Percentiles rank a stretch among this genome's conserved stretches.
These are phyloP conservation scores for Holacanthus passer DNA, from an alignment of 2,113 vertebrate genomes.

Conservation along the genomic window DNA sequence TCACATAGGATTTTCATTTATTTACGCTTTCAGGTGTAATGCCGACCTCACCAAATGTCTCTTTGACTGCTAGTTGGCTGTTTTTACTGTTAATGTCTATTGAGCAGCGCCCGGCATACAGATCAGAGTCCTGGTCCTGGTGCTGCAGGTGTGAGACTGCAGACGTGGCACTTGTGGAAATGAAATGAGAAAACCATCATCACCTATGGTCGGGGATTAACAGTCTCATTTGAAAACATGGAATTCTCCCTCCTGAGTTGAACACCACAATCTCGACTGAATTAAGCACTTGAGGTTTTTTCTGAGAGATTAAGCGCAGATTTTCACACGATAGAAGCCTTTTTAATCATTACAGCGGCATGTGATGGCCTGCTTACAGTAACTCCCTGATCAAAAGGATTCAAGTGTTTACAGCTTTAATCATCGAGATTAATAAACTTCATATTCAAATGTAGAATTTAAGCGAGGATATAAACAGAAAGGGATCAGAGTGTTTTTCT, in stretches of 20 bases:
- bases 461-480: conserved; percentile 32
- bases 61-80: conserved; percentile 44
- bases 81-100: conserved; percentile 51
- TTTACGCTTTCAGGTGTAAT: conserved; percentile 23
- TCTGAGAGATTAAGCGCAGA: neutral
- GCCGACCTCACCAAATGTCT: conserved; percentile 14
- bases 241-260: conserved; percentile 13
- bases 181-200: conserved; percentile 40
- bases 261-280: conserved; percentile 22
- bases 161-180: conserved; percentile 21
- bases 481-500: conserved; percentile 38
- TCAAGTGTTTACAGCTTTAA: conserved; percentile 36
- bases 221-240: conserved; percentile 44
- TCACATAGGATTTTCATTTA: conserved; percentile 15
- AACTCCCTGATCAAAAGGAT: conserved; percentile 43
- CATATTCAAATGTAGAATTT: conserved; percentile 14
- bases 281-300: conserved; percentile 23
- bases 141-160: conserved; percentile 41
- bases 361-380: conserved; percentile 29
- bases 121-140: conserved; percentile 24
- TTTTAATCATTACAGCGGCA: conserved; percentile 22
- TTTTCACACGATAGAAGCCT: conserved; percentile 20
- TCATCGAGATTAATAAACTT: conserved; percentile 37
- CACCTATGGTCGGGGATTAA: conserved; percentile 25
- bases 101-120: conserved; percentile 44